Base-by-base conservation (phyloP, 1,140 invertebrate genomes). In the Homalodisca vitripennis region DNA sequence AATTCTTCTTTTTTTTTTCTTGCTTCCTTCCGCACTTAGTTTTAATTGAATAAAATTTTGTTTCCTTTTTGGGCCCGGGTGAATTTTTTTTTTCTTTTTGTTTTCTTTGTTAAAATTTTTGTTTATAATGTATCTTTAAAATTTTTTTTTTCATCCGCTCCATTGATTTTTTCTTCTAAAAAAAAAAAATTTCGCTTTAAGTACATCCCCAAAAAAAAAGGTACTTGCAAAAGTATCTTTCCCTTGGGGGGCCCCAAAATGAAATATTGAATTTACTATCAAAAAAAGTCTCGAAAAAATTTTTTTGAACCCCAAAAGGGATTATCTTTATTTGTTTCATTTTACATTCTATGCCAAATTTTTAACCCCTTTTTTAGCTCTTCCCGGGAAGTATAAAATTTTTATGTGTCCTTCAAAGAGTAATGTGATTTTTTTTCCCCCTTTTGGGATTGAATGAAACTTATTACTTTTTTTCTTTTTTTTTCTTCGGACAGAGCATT, bases 351-450 rank as follows among this genome's bases (percentile, higher is more conserved):
- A 17, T 41, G 34, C 34, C n/a, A n/a, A 41, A 41, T 41, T n/a
- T n/a, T 41, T 41, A 41, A 17, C 6, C n/a, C n/a, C 34, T 41
- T 41, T 10, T 41, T 41, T 17, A 41, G 34, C 34, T 41, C 34
- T 41, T 41, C 34, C n/a, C 6, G 34, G 34, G 6, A 41, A 41
- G 34, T 41, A 41, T 17, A n/a, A n/a, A 41, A 41, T 66, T 71
- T 73, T 34, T 47, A 48, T 22, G 67, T 65, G 34, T 73, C 64
- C 34, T 41, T 41, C 30, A 73, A 62, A 51, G 64, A 67, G 62
- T 73, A 73, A 41, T 73, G 72, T 17, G 66, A 63, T 41, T 69
- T 57, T 26, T 67, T 20, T 41, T n/a, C n/a, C n/a, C n/a, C 66
- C 55, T 66, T 71, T 17, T 10, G 34, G 34, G 34, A 41, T 41